Percentiles rank a stretch among this genome's conserved stretches.
These are phyloP conservation scores for Sceloporus tristichus DNA, from an alignment of 2,113 vertebrate species.

Conservation along the genomic window DNA sequence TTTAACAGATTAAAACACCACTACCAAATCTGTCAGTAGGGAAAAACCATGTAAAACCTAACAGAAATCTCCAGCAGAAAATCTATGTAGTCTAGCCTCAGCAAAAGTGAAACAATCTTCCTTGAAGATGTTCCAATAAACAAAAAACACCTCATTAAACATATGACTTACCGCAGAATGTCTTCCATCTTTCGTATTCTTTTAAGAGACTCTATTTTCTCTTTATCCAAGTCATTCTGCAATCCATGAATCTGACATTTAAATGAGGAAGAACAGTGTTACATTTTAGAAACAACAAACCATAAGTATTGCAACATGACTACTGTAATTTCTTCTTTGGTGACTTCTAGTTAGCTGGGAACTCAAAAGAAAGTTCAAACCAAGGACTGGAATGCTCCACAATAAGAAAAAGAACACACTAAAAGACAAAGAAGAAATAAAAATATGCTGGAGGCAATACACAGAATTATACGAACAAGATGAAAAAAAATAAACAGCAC, in stretches of 20 bases:
- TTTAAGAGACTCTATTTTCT: slow-evolving; percentile 71
- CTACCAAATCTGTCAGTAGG: background rate
- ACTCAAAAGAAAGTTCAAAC: no score
- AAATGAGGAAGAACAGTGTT: background rate
- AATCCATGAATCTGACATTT: slow-evolving; percentile 73
- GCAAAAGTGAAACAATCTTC: background rate
- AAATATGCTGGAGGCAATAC: no score
- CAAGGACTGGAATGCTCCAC: no score
- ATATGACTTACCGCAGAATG: slow-evolving; percentile 76
- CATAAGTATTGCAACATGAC: background rate
- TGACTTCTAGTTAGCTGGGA: background rate
- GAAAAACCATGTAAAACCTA: background rate
- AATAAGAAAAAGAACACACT: no score
- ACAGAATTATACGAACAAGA: no score
- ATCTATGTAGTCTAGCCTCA: slow-evolving; percentile 1
- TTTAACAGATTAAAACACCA: background rate
- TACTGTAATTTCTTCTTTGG: background rate
- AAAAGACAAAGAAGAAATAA: no score
- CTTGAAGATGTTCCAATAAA: background rate
- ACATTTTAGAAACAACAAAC: background rate
- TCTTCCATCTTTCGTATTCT: slow-evolving; percentile 75
- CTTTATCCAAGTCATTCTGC: slow-evolving; percentile 74
- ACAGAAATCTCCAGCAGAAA: background rate
- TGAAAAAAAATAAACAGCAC: no score
- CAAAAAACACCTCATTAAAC: slow-evolving; percentile 14